Conservation (phyloP, 2,888 invertebrate genomes). For the Heliconius erato region DNA sequence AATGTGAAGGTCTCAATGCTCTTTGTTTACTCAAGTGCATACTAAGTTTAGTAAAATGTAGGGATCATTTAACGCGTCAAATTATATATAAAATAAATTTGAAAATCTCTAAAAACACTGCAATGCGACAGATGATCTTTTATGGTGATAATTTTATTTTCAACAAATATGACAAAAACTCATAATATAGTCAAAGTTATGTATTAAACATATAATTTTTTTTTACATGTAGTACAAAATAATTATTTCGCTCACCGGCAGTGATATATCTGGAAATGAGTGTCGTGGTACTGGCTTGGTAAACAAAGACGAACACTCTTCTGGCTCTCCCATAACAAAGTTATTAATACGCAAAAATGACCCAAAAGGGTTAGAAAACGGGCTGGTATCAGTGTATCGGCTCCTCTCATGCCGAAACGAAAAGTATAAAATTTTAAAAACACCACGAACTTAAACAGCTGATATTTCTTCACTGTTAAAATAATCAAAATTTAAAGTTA, state of each 20-base stretch:
- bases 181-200: neutral
- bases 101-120: neutral
- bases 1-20: neutral
- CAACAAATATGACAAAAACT: neutral
- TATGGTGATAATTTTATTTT: neutral
- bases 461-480: slow-evolving; percentile 16
- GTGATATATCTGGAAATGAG: slow-evolving; percentile 85
- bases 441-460: slow-evolving; percentile 39
- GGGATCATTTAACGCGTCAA: neutral
- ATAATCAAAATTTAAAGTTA: slow-evolving; percentile 3
- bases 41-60: neutral
- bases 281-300: slow-evolving; percentile 77
- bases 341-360: slow-evolving; percentile 88
- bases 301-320: slow-evolving; percentile 85
- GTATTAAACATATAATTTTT: neutral
- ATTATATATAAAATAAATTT: neutral
- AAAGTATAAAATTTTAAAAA: slow-evolving; percentile 5
- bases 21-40: neutral
- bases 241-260: slow-evolving; percentile 79
- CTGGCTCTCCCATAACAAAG: slow-evolving; percentile 88
- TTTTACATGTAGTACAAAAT: neutral
- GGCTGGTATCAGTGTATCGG: slow-evolving; percentile 86
- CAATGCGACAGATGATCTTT: slow-evolving; percentile 1
- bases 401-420: slow-evolving; percentile 76
- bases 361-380: slow-evolving; percentile 89